A percentile compares a stretch with the other conserved stretches of the same genome.
Evolutionary conservation across 2,797 vertebrate genomes (phyloP).

Genomic region (Chaenodraco wilsoni): DNA sequence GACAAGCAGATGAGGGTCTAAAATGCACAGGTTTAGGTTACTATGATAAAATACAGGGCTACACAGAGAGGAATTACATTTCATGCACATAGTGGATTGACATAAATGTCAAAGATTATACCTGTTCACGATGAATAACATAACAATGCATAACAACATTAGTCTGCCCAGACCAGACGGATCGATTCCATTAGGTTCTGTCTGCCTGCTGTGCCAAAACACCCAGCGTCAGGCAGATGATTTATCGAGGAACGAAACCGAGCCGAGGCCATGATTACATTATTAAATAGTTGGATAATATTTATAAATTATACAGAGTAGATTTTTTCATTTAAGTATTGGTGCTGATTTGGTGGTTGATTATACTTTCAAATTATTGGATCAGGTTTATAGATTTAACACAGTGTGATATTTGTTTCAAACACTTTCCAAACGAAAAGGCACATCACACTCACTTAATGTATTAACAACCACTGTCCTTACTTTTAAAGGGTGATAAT

Average conservation of each 20-base stretch:
- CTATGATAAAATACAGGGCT: not conserved
- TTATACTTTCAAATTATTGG: conserved; percentile 19
- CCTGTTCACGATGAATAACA: conserved; percentile 8
- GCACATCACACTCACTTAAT: too few relatives aligned
- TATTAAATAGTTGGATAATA: conserved; percentile 28
- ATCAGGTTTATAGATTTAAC: conserved; percentile 22
- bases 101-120: not conserved
- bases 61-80: not conserved
- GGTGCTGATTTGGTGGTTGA: conserved; percentile 15
- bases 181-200: conserved; percentile 12
- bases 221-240: conserved; percentile 31
- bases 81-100: not conserved
- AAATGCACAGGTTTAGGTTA: not conserved
- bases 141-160: not conserved
- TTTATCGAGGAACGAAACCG: not conserved
- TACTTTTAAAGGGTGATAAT: not conserved
- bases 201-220: conserved; percentile 31
- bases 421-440: too few relatives aligned
- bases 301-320: conserved; percentile 22
- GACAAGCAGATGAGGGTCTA: not conserved
- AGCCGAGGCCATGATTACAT: conserved; percentile 31
- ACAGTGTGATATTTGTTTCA: not conserved
- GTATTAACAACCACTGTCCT: not conserved
- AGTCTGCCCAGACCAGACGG: conserved; percentile 1
- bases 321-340: conserved; percentile 10